Evolutionary conservation across 2,888 invertebrate genomes (phyloP), one percentile per base, ranked within the genome.

Genomic region (Malacosoma neustria): DNA sequence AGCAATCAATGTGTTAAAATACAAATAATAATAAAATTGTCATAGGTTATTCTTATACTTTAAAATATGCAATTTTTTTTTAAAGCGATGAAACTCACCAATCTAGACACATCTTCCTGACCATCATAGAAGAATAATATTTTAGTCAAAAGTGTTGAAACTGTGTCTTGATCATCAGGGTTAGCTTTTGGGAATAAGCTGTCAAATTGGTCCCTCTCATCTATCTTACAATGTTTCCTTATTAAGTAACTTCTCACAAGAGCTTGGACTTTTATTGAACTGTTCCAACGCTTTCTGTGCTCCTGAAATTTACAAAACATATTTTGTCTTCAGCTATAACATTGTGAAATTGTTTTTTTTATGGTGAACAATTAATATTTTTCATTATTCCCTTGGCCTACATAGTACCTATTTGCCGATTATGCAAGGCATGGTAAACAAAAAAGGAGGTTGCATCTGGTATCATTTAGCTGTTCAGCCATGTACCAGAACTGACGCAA

Each of bases 261-360:
- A 1, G 95, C 93, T 72, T 97, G 97, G 40, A 97, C 90, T 59
- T 92, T 90, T 46, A 94, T 87, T 9, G 95, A 90, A 61, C 95
- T 93, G 52, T 91, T 90, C 22, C 92, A 85, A 56, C 91, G 90
- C 54, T 89, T 87, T 42, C 96, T 89, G 48, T 91, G 88, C 61
- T 95, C 91, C 91, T 85, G 52, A 36, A 30, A 7, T n/a, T 29
- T 29, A 11, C 5, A 22, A n/a, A n/a, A n/a, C n/a, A n/a, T n/a
- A n/a, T n/a, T n/a, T n/a, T n/a, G n/a, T n/a, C n/a, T n/a, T n/a
- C n/a, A n/a, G n/a, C n/a, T n/a, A n/a, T n/a, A n/a, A n/a, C n/a
- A n/a, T n/a, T n/a, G n/a, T n/a, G n/a, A n/a, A n/a, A n/a, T n/a
- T n/a, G n/a, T n/a, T n/a, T n/a, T n/a, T n/a, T n/a, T n/a, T n/a